These are phyloP conservation scores for Scytalopus superciliaris DNA, from an alignment of 2,113 vertebrate genomes.

Conservation along the genomic window DNA sequence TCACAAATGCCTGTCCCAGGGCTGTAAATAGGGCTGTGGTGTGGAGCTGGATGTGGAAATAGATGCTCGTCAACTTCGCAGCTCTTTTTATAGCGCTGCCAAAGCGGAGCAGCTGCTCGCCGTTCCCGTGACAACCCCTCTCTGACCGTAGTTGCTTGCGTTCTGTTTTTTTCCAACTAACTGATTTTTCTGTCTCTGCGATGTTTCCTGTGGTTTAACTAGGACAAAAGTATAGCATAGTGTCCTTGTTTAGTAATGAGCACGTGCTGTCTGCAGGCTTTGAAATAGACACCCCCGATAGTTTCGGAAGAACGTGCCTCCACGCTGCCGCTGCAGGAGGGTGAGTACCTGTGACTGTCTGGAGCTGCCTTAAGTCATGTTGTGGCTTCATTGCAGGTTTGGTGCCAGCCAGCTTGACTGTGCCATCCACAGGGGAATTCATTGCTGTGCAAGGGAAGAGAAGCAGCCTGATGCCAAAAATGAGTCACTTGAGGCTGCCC, in stretches of 20 bases:
- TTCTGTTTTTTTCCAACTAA: constrained; percentile 76
- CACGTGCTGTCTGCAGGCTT: constrained; percentile 97
- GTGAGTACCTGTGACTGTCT: constrained; percentile 77
- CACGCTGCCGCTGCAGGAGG: constrained; percentile 96
- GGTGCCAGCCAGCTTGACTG: neutral
- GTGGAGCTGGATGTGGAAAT: constrained; percentile 46
- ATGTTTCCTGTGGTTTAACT: constrained; percentile 81
- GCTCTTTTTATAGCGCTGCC: constrained; percentile 62
- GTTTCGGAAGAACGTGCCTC: constrained; percentile 93
- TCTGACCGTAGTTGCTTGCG: constrained; percentile 72
- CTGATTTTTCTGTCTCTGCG: constrained; percentile 82
- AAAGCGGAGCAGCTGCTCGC: constrained; percentile 53
- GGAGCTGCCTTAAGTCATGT: neutral
- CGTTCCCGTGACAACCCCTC: constrained; percentile 70
- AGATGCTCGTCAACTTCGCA: constrained; percentile 35
- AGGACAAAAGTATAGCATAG: constrained; percentile 94
- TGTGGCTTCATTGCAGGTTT: neutral
- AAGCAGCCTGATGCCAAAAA: neutral
- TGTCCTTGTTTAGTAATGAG: constrained; percentile 93
- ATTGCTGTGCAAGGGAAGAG: neutral
- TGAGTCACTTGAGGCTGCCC: neutral
- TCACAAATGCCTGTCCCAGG: constrained; percentile 39
- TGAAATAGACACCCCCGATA: constrained; percentile 96
- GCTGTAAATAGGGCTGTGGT: constrained; percentile 37
- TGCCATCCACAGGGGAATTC: neutral